These are phyloP conservation scores for Hetaerina americana DNA, from an alignment of 1,140 invertebrate species.

Conservation along the genomic window DNA sequence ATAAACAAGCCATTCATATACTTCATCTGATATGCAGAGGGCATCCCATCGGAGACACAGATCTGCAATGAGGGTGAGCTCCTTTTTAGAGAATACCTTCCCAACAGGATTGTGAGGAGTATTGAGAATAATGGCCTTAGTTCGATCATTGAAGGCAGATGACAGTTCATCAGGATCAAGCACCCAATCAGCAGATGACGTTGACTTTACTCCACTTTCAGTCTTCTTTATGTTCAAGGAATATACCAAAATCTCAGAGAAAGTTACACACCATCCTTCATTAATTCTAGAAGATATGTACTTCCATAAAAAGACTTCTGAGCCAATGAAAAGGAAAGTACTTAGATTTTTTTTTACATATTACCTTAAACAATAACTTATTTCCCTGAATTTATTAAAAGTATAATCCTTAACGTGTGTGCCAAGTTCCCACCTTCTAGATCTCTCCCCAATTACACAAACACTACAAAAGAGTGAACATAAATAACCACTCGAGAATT, in stretches of 20 bases:
- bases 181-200: conserved; percentile 70
- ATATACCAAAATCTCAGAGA: too few species aligned
- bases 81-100: conserved; percentile 66
- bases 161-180: conserved; percentile 73
- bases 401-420: conserved; percentile 11
- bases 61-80: conserved; percentile 64
- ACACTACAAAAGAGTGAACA: too few species aligned
- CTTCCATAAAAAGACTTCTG: too few species aligned
- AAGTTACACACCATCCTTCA: too few species aligned
- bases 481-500: too few species aligned
- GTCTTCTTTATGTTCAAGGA: too few species aligned
- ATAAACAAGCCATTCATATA: conserved; percentile 96
- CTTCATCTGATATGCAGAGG: conserved; percentile 88
- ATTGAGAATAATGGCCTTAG: conserved; percentile 92
- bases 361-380: too few species aligned
- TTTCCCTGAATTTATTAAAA: conserved; percentile 6
- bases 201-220: conserved; percentile 24
- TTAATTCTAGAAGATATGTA: too few species aligned
- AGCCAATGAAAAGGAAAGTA: too few species aligned
- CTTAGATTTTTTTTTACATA: too few species aligned
- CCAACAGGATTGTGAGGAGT: conserved; percentile 93
- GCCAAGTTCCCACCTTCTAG: too few species aligned
- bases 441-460: too few species aligned
- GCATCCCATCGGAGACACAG: conserved; percentile 88
- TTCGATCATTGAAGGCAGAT: conserved; percentile 74